Percentiles rank a stretch among this genome's conserved stretches.
These are phyloP conservation scores for Drosophila acutilabella DNA, from an alignment of 2,888 invertebrate genomes.

Conservation along the genomic window DNA sequence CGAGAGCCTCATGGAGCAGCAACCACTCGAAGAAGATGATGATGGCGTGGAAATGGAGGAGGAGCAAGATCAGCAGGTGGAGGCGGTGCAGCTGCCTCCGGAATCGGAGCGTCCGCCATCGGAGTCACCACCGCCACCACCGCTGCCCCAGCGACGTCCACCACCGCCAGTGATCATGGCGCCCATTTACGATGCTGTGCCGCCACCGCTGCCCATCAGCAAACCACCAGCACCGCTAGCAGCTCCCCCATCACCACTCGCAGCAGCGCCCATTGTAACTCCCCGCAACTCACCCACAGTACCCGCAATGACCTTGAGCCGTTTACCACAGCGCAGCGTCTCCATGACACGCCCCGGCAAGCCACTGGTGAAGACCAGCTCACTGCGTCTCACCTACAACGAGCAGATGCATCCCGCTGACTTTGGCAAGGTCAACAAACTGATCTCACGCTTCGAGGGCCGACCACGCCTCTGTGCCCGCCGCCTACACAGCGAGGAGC, in stretches of 20 bases:
- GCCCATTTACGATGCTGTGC: conserved; percentile 64
- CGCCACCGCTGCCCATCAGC: conserved; percentile 63
- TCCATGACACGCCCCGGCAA: conserved; percentile 75
- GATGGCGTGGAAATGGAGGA: conserved; percentile 38
- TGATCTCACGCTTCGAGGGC: conserved; percentile 82
- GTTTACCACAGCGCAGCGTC: conserved; percentile 70
- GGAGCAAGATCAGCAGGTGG: conserved; percentile 26
- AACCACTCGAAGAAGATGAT: conserved; percentile 38
- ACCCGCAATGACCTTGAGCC: neutral
- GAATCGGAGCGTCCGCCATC: conserved; percentile 67
- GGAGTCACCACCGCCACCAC: conserved; percentile 76
- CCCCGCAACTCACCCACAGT: conserved; percentile 17
- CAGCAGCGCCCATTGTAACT: conserved; percentile 44
- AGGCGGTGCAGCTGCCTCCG: neutral
- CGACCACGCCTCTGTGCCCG: conserved; percentile 59
- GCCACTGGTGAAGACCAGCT: conserved; percentile 83
- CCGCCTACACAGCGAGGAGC: conserved; percentile 65
- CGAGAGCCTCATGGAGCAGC: conserved; percentile 77
- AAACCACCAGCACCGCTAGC: conserved; percentile 57
- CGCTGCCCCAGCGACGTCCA: conserved; percentile 68
- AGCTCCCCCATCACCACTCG: conserved; percentile 8
- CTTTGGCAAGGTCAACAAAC: conserved; percentile 83
- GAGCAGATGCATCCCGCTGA: conserved; percentile 83
- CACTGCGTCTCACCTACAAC: conserved; percentile 81
- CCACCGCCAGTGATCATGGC: conserved; percentile 41